A percentile compares a stretch with the other conserved stretches of the same genome.
phyloP scores from a whole-genome alignment of 2,797 vertebrate genomes.

The Bovichtus variegatus region DNA sequence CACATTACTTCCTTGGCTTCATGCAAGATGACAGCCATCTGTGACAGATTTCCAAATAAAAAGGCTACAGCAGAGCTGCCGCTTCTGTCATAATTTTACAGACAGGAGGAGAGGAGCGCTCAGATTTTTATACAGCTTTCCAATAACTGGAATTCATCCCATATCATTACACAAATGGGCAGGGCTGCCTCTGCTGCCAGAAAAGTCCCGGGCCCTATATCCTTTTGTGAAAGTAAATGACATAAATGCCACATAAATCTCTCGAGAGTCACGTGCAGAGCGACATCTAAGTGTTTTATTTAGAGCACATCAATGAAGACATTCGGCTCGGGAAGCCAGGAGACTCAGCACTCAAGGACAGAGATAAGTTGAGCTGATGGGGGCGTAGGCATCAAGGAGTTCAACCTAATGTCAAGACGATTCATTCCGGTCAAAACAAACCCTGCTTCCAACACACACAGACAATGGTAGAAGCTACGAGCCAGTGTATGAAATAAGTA shows the following conservation, averaged over 20 bases:
- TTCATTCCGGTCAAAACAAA: constrained; percentile 18
- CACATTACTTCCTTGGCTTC: constrained; percentile 69
- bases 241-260: constrained; percentile 81
- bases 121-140: constrained; percentile 72
- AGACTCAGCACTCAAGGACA: constrained; percentile 66
- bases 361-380: constrained; percentile 52
- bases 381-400: neutral
- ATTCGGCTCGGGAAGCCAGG: constrained; percentile 47
- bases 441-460: neutral
- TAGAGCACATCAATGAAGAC: constrained; percentile 71
- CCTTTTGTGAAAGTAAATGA: constrained; percentile 72
- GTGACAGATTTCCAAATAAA: constrained; percentile 73
- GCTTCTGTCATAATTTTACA: constrained; percentile 71
- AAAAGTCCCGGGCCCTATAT: constrained; percentile 59
- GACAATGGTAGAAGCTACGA: neutral
- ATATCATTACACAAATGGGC: constrained; percentile 82
- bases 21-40: constrained; percentile 62
- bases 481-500: neutral
- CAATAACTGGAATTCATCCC: constrained; percentile 81
- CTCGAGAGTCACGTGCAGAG: constrained; percentile 59
- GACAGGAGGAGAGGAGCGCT: constrained; percentile 49
- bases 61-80: constrained; percentile 59
- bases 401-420: constrained; percentile 29
- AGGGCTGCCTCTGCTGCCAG: constrained; percentile 64
- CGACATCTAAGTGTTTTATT: constrained; percentile 78